Conservation (phyloP, 2,888 invertebrate species). For the Dinocampus coccinellae region DNA sequence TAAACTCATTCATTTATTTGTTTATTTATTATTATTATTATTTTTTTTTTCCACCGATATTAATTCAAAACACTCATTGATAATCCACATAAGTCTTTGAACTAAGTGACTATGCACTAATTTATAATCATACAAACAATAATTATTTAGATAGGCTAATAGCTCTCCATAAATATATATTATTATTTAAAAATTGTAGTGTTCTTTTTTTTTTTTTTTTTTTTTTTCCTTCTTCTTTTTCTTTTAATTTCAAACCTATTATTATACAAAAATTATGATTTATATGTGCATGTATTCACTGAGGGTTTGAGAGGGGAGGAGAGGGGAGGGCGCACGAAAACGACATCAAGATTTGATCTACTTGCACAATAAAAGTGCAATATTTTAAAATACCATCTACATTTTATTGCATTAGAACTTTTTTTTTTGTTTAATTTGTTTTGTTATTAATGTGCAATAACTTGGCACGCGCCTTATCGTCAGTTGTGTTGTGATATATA, state of each 20-base stretch:
- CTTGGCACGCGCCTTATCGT: constrained; percentile 25
- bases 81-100: constrained; percentile 45
- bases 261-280: constrained; percentile 42
- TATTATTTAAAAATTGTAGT: constrained; percentile 43
- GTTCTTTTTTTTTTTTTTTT: constrained; percentile 28
- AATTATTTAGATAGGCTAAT: constrained; percentile 43
- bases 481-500: constrained; percentile 26
- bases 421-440: constrained; percentile 30
- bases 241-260: constrained; percentile 34
- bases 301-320: background rate
- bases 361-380: constrained; percentile 23
- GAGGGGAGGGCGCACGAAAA: no score
- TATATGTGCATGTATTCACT: constrained; percentile 29
- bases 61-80: constrained; percentile 48
- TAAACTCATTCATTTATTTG: no score
- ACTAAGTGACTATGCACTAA: constrained; percentile 24
- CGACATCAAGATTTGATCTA: no score
- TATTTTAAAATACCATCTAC: constrained; percentile 15
- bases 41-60: background rate
- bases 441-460: constrained; percentile 30
- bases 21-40: no score
- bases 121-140: constrained; percentile 42
- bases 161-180: constrained; percentile 44
- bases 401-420: constrained; percentile 43
- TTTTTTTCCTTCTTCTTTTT: constrained; percentile 27